phyloP scores from a whole-genome alignment of 2,797 vertebrate genomes.

The Rhabdophis nuchalis region DNA sequence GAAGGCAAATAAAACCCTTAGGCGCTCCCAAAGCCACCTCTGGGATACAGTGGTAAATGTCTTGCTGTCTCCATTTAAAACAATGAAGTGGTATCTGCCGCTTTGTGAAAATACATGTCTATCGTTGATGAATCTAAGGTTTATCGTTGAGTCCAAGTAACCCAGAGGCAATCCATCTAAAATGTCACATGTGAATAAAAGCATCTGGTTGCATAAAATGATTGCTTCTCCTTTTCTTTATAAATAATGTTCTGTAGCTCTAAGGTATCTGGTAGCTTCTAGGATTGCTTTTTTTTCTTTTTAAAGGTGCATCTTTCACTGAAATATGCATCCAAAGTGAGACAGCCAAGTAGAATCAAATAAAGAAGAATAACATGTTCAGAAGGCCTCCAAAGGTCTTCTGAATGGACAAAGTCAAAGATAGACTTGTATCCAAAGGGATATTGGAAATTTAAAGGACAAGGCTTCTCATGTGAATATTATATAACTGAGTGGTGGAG shows the following conservation, averaged over 20 bases:
- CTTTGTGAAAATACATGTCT: conserved; percentile 13
- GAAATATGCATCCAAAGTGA: background rate
- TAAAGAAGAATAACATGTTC: background rate
- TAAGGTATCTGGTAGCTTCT: background rate
- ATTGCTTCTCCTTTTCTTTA: conserved; percentile 3
- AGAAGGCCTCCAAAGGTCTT: background rate
- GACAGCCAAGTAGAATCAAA: background rate
- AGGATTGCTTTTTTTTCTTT: background rate
- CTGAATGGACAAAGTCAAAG: background rate
- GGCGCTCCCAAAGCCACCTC: background rate
- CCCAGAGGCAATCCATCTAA: conserved; percentile 20
- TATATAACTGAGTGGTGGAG: too few relatives aligned
- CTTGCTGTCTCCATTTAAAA: conserved; percentile 26
- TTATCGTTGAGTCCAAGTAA: conserved; percentile 13
- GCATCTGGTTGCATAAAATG: conserved; percentile 8
- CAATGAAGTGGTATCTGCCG: conserved; percentile 18
- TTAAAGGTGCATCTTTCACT: background rate
- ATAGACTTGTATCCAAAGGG: background rate
- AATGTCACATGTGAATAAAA: conserved; percentile 26
- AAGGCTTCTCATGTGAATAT: background rate
- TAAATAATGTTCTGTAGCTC: background rate
- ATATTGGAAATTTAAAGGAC: background rate
- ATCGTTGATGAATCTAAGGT: conserved; percentile 9
- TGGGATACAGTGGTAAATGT: conserved; percentile 21
- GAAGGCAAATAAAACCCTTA: background rate